Evolutionary conservation across 2,113 vertebrate species (phyloP).

Genomic region (Fregetta grallaria): DNA sequence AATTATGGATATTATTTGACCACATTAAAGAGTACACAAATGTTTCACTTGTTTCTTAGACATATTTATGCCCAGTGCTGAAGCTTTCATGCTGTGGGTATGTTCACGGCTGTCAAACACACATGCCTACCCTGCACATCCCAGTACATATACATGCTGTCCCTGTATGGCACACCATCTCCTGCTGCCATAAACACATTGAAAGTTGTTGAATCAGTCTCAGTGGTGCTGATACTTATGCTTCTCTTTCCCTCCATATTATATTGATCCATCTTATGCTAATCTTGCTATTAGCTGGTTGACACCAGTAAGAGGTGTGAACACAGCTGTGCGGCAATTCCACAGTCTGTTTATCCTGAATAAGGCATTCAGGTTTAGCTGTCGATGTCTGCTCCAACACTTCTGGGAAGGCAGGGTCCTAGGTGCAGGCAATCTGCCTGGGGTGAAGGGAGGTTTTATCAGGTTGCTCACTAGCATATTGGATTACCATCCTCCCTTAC

Average conservation of each 20-base stretch:
- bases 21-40: background rate
- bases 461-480: accelerated
- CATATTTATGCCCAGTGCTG: background rate
- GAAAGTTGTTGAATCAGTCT: accelerated
- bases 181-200: background rate
- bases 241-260: background rate
- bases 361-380: background rate
- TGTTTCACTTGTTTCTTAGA: background rate
- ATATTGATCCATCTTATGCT: background rate
- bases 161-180: background rate
- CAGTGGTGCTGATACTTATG: background rate
- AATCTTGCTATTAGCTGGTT: background rate
- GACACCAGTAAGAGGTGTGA: background rate
- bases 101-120: background rate
- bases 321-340: background rate
- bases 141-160: accelerated
- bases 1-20: background rate
- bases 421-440: background rate
- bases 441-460: too few species aligned
- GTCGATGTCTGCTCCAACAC: background rate
- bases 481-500: background rate
- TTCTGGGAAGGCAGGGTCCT: background rate
- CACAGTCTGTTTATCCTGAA: background rate
- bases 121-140: background rate
- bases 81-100: background rate